Base-by-base conservation (phyloP, 2,888 invertebrate genomes). In the Pachycephus smyrnensis region DNA sequence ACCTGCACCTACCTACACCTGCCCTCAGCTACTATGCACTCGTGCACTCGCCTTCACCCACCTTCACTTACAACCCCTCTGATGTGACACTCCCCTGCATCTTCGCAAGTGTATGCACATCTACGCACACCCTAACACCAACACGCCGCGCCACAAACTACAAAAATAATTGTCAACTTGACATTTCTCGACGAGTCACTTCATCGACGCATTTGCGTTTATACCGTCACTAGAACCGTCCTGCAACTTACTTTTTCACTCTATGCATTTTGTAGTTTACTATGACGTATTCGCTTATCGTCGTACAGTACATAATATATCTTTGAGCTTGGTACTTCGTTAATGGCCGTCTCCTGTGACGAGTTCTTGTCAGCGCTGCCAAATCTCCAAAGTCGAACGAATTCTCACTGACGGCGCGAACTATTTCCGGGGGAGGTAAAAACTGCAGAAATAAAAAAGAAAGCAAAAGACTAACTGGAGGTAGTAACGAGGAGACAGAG, bases 91-190 rank as follows among this genome's bases (percentile, higher is more conserved):
- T 77, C 31, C 69, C 68, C 30, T 30, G 31, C 71, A 71, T 32
- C 33, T 71, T 71, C 11, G 71, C 12, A 30, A 32, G 15, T 11
- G 30, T 23, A 15, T 71, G 71, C 11, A 11, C 32, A 9, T 3
- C 32, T 30, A 30, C 11, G 12, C 32, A 12, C 12, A 31, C 69
- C 71, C 33, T 33, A 33, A 4, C 15, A 12, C 15, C 23, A 11
- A 23, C 36, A n/a, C 73, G 75, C 55, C 69, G 74, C 73, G 76
- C 69, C 75, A 81, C 82, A 76, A 81, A 82, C 81, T 76, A 75
- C 76, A 81, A 84, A 84, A 86, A 86, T 84, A 85, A 86, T 86
- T 84, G 81, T 23, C 55, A 23, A 23, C 55, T 55, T 81, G 81
- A 83, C 78, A 81, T 81, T 82, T 77, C 77, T 79, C 75, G 75